Percentiles rank a stretch among this genome's conserved stretches.
Conservation (phyloP, 2,797 vertebrate species). For the Zenarchopterus dispar region DNA sequence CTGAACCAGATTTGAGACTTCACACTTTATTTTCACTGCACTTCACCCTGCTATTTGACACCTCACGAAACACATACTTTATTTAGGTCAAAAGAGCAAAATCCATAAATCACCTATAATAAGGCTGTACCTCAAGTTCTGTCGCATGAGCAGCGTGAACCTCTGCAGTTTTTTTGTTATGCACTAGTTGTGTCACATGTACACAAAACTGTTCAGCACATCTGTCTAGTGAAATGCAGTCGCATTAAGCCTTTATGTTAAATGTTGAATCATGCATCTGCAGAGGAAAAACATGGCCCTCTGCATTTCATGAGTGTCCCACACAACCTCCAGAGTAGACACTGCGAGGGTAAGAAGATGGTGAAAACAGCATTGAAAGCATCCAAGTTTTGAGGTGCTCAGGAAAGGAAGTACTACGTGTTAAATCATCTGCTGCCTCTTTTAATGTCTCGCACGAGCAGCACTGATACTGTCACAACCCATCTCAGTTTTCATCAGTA, state of each 20-base stretch:
- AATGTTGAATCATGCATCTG: constrained; percentile 38
- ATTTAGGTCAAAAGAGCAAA: not conserved
- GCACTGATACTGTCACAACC: constrained; percentile 61
- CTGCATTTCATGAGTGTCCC: constrained; percentile 8
- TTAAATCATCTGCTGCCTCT: constrained; percentile 44
- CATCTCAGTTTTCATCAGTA: constrained; percentile 78
- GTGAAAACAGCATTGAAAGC: constrained; percentile 3
- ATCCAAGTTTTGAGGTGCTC: constrained; percentile 17
- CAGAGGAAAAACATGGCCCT: constrained; percentile 16
- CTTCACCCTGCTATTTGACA: constrained; percentile 21
- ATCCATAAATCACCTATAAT: constrained; percentile 1
- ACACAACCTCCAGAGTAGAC: not conserved
- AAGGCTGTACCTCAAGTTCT: constrained; percentile 3
- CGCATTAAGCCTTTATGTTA: constrained; percentile 48
- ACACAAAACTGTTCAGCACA: constrained; percentile 16
- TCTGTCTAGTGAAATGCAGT: constrained; percentile 52
- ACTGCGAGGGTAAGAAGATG: not conserved
- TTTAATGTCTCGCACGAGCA: constrained; percentile 56
- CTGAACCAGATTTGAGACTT: constrained; percentile 14
- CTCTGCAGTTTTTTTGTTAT: not conserved
- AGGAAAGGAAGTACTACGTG: constrained; percentile 13
- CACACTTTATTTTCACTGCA: constrained; percentile 18
- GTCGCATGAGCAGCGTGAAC: constrained; percentile 1
- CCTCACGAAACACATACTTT: constrained; percentile 8
- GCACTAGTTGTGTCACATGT: constrained; percentile 15